phyloP scores from a whole-genome alignment of 2,113 vertebrate genomes.

The Falco punctatus region DNA sequence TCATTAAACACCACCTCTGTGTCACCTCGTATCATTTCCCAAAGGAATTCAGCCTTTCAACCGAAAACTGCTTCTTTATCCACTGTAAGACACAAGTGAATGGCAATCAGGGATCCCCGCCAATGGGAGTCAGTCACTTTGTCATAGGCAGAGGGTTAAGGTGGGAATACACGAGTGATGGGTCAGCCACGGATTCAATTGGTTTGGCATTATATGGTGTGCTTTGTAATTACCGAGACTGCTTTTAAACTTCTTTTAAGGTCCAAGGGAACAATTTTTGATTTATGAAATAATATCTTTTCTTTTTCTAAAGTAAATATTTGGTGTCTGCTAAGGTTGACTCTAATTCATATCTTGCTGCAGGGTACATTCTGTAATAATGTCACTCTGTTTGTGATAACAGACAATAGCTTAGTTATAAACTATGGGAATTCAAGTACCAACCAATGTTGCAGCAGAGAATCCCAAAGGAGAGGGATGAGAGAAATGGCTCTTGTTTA shows the following conservation, averaged over 20 bases:
- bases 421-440: constrained; percentile 36
- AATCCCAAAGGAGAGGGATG: constrained; percentile 1
- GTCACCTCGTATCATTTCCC: not conserved
- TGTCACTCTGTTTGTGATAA: constrained; percentile 30
- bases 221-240: not conserved
- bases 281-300: constrained; percentile 75
- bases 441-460: not conserved
- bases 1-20: not conserved
- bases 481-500: constrained; percentile 17
- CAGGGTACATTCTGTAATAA: constrained; percentile 54
- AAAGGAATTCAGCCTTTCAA: not conserved
- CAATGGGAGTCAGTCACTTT: not conserved
- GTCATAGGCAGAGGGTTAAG: not conserved
- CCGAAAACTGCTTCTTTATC: accelerated
- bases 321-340: constrained; percentile 38
- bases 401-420: constrained; percentile 51
- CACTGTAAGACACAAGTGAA: not conserved
- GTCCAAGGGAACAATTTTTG: constrained; percentile 58
- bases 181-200: not conserved
- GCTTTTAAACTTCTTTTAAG: constrained; percentile 36
- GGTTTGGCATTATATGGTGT: not conserved
- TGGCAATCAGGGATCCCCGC: not conserved
- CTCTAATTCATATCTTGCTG: constrained; percentile 65
- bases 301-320: constrained; percentile 63
- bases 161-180: not conserved